Percentiles rank a stretch among this genome's conserved stretches.
These are phyloP conservation scores for Spisula solida DNA, from an alignment of 2,888 invertebrate species.

Conservation along the genomic window DNA sequence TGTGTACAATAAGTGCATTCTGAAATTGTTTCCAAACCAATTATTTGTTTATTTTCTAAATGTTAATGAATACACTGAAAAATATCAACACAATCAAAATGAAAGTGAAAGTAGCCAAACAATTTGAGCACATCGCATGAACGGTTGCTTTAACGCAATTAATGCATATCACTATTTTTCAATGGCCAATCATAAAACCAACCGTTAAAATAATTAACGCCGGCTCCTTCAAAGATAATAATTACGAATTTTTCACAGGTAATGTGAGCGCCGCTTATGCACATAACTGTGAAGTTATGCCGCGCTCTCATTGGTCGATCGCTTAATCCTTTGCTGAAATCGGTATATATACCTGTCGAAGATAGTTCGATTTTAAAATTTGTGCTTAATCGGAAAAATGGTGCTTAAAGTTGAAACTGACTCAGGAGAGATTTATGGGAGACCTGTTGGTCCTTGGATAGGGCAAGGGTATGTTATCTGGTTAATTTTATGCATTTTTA, in stretches of 20 bases:
- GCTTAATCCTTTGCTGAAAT: constrained; percentile 64
- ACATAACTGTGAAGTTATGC: constrained; percentile 60
- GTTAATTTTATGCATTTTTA: not conserved
- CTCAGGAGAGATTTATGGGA: constrained; percentile 56
- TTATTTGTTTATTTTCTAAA: no score
- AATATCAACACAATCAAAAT: constrained; percentile 8
- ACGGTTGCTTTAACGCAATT: constrained; percentile 46
- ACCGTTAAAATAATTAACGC: constrained; percentile 51
- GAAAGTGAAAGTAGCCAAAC: constrained; percentile 45
- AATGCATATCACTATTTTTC: constrained; percentile 36
- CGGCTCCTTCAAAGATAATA: constrained; percentile 49
- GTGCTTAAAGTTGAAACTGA: constrained; percentile 68
- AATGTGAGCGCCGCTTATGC: constrained; percentile 58
- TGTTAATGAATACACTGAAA: not conserved
- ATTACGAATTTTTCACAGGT: constrained; percentile 59
- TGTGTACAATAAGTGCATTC: not conserved
- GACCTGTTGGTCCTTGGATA: constrained; percentile 62
- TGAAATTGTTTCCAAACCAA: not conserved
- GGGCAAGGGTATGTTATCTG: constrained; percentile 67
- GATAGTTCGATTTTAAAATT: constrained; percentile 64
- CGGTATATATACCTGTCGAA: constrained; percentile 67
- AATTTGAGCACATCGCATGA: constrained; percentile 43
- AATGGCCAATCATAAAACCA: constrained; percentile 44
- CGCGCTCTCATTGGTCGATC: constrained; percentile 59
- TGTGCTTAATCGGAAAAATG: constrained; percentile 61